Conservation (phyloP, 1,140 invertebrate genomes). For the Philopotamus ludificatus region DNA sequence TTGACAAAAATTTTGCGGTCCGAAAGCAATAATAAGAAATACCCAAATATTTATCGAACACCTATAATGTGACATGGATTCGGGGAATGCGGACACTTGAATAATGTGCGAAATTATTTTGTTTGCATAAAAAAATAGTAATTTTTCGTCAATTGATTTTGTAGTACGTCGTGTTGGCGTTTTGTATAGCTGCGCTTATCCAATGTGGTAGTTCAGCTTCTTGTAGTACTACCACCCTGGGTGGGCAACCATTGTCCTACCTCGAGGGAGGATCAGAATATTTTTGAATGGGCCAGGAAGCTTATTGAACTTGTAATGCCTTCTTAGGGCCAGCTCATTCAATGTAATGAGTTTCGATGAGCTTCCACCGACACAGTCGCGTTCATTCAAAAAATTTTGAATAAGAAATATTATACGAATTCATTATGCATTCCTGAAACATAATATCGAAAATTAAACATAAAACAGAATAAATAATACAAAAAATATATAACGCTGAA, state of each 20-base stretch:
- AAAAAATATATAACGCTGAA: too few species aligned
- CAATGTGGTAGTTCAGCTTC: not conserved
- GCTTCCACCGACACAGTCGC: not conserved
- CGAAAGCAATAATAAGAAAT: conserved; percentile 19
- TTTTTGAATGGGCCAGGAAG: conserved; percentile 15
- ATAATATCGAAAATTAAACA: too few species aligned
- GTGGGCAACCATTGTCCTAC: conserved; percentile 16
- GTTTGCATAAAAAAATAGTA: too few species aligned
- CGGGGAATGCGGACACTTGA: too few species aligned
- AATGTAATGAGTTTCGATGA: conserved; percentile 12
- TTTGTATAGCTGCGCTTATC: too few species aligned
- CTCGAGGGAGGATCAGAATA: not conserved
- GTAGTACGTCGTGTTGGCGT: too few species aligned
- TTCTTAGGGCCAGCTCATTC: conserved; percentile 3
- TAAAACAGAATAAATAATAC: too few species aligned
- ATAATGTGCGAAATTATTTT: too few species aligned
- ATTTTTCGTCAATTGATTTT: too few species aligned
- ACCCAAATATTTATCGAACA: conserved; percentile 34
- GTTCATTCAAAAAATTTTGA: too few species aligned
- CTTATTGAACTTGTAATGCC: conserved; percentile 26
- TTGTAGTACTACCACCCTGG: conserved; percentile 1
- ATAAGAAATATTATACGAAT: too few species aligned
- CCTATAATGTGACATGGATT: not conserved
- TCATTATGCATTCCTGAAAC: too few species aligned
- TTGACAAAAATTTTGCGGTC: conserved; percentile 30